Percentiles rank a stretch among this genome's conserved stretches.
These are phyloP conservation scores for Aphelocoma californica DNA, from an alignment of 2,797 vertebrate genomes.

Conservation along the genomic window DNA sequence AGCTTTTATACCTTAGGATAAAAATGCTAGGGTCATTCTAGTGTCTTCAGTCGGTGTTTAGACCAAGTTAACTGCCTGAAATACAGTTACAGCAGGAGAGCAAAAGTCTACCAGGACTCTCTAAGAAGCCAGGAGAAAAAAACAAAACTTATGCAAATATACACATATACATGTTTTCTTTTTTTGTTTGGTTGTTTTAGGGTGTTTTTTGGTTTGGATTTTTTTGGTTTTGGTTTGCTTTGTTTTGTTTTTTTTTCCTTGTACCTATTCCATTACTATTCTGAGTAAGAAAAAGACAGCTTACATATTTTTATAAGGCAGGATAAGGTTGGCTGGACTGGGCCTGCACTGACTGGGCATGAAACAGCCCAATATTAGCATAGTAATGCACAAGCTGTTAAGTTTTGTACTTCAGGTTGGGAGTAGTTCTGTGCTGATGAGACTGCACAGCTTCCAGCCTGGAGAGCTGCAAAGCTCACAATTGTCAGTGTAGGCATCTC, in stretches of 20 bases:
- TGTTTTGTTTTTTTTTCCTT: neutral
- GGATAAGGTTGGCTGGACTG: neutral
- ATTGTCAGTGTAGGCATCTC: neutral
- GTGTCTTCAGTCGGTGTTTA: accelerated
- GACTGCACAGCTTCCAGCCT: neutral
- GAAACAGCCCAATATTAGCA: neutral
- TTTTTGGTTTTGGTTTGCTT: accelerated
- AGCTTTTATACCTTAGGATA: neutral
- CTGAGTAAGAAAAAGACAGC: neutral
- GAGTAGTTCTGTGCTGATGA: neutral
- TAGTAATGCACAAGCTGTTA: neutral
- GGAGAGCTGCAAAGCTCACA: neutral
- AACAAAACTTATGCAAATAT: accelerated
- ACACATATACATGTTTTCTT: accelerated
- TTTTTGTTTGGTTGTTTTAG: neutral
- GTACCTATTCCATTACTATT: neutral
- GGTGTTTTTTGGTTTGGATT: neutral
- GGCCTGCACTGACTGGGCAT: neutral
- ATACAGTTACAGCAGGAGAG: neutral
- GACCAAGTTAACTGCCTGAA: neutral
- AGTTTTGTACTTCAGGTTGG: neutral
- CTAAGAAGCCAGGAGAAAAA: neutral
- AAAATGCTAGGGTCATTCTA: neutral
- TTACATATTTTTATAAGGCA: neutral
- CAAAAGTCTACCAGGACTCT: neutral